Evolutionary conservation across 2,113 vertebrate species (phyloP), one percentile per base, ranked within the genome.

Genomic region (Chionis minor): DNA sequence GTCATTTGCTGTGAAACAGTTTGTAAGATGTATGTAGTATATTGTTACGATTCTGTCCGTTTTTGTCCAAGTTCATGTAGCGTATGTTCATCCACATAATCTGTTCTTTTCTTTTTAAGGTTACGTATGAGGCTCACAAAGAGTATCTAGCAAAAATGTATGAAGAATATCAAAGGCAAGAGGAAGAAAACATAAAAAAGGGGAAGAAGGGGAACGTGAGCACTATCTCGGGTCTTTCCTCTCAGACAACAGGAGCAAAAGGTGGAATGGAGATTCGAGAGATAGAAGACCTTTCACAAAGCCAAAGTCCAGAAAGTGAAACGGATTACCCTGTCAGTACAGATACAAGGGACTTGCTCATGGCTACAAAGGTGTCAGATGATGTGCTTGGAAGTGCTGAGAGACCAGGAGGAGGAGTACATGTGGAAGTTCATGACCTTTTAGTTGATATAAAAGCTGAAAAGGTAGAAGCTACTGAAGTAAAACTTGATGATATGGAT

Each of bases 101-200:
- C 66, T 89, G 4, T 27, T 84, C 4, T 79, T 40, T 89, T 89
- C 18, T 90, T 88, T 45, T 83, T 82, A 89, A 99, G 99, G 99
- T 99, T 90, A 99, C 99, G 18, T 99, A 99, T 27, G 99, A 99
- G 95, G 99, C 99, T 79, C 99, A 99, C 91, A 99, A 99, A 94
- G 99, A 99, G 95, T 99, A 99, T 94, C 96, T 99, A 67, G 99
- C 99, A 59, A 99, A 99, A 98, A 99, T 99, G 99, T 99, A 99
- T 19, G 99, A 99, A 93, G 99, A 99, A 59, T 99, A 99, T 97
- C 99, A 99, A 97, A 98, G 99, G 22, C 99, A 99, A 96, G 99
- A 99, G 88, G 99, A 99, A 79, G 99, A 99, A 93, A 99, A 99
- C 94, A 99, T 99, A 93, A 99, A 99, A 95, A 99, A 99, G 90